phyloP scores from a whole-genome alignment of 2,113 vertebrate species.

The Gobius niger region DNA sequence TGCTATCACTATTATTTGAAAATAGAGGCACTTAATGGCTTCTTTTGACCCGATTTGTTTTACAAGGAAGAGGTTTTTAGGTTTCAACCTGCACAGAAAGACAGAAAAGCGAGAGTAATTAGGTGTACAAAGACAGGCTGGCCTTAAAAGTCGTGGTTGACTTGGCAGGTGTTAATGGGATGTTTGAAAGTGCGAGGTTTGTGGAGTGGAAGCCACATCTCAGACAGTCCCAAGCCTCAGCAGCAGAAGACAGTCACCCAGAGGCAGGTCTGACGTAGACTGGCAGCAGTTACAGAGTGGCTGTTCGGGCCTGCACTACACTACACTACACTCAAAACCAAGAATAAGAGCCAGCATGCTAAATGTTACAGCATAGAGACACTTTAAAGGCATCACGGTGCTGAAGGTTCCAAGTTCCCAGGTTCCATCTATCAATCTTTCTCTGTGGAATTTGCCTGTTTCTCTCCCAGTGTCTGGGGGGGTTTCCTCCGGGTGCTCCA shows the following conservation, averaged over 20 bases:
- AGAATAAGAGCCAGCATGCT: too few species aligned
- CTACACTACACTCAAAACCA: too few species aligned
- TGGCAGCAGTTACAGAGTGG: conserved; percentile 43
- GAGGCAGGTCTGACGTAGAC: conserved; percentile 43
- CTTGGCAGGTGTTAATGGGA: conserved; percentile 70
- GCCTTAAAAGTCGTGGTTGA: conserved; percentile 64
- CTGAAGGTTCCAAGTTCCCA: too few species aligned
- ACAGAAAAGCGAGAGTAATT: conserved; percentile 54
- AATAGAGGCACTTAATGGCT: conserved; percentile 42
- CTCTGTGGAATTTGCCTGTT: too few species aligned
- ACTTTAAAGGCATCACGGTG: too few species aligned
- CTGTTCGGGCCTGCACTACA: conserved; percentile 30
- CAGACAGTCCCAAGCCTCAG: conserved; percentile 52
- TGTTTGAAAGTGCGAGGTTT: conserved; percentile 55
- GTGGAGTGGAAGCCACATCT: conserved; percentile 47
- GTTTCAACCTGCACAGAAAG: conserved; percentile 35
- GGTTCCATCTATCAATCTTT: too few species aligned
- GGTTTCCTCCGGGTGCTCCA: too few species aligned
- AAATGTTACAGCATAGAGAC: conserved; percentile 10
- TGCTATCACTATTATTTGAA: conserved; percentile 33
- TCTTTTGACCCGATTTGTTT: conserved; percentile 50
- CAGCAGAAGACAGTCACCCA: conserved; percentile 48
- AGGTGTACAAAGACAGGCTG: conserved; percentile 56
- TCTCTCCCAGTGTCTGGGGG: too few species aligned
- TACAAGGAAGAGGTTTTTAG: conserved; percentile 34